These are phyloP conservation scores for Merops nubicus DNA, from an alignment of 2,113 vertebrate genomes.

Conservation along the genomic window DNA sequence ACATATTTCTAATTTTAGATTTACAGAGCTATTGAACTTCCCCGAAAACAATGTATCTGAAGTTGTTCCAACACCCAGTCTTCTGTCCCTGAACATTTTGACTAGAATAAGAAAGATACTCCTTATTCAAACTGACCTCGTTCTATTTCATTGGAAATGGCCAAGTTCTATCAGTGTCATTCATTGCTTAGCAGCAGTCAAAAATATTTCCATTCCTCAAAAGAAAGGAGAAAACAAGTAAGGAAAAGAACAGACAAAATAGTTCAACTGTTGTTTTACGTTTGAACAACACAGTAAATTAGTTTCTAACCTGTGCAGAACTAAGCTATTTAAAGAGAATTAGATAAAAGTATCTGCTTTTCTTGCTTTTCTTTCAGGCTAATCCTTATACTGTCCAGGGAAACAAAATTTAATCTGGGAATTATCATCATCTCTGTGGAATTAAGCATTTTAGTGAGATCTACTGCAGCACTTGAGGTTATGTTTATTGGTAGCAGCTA, in stretches of 20 bases:
- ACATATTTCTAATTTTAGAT: slow-evolving; percentile 27
- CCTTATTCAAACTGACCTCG: slow-evolving; percentile 11
- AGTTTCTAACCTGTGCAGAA: not conserved
- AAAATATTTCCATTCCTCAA: not conserved
- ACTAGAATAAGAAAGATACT: not conserved
- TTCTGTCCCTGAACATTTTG: not conserved
- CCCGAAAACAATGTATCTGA: not conserved
- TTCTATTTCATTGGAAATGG: slow-evolving; percentile 19
- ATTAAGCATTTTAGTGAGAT: not conserved
- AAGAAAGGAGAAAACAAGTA: not conserved
- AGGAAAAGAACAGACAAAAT: not conserved
- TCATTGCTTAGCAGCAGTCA: not conserved
- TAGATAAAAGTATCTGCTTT: not conserved
- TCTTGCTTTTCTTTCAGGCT: too few relatives aligned
- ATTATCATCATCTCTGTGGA: not conserved
- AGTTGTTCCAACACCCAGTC: not conserved
- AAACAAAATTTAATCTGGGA: not conserved
- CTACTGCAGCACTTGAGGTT: not conserved
- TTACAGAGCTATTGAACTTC: slow-evolving; percentile 1
- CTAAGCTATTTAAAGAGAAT: not conserved
- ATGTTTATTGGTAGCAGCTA: not conserved
- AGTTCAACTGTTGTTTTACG: not conserved
- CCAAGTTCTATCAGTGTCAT: not conserved
- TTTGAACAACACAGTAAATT: not conserved
- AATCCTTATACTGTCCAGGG: not conserved